These are phyloP conservation scores for Acanthaster planci DNA, from an alignment of 35 echinoderm and acorn worm genomes.

Conservation along the genomic window DNA sequence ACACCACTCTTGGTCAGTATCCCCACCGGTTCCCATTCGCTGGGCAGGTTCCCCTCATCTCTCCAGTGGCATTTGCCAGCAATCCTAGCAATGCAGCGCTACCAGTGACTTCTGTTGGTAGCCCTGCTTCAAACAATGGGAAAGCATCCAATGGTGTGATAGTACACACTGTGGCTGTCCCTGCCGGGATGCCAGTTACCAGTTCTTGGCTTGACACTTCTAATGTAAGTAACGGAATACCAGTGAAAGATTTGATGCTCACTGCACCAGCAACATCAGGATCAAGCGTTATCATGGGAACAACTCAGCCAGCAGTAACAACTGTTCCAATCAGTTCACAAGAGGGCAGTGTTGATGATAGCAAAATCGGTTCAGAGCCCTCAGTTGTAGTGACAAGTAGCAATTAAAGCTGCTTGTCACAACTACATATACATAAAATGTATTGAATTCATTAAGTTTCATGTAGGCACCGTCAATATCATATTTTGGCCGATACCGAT, in stretches of 20 bases:
- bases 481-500: too few species aligned
- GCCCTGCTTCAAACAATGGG: not conserved
- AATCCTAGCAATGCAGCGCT: not conserved
- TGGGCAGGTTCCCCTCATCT: conserved; percentile 16
- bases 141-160: conserved; percentile 1
- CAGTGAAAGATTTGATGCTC: not conserved
- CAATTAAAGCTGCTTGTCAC: too few species aligned
- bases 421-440: too few species aligned
- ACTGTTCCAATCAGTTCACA: not conserved
- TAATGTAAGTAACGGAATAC: not conserved
- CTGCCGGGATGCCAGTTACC: not conserved
- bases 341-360: not conserved
- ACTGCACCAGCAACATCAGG: not conserved
- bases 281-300: conserved; percentile 5
- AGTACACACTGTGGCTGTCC: not conserved
- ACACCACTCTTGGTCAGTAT: not conserved
- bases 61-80: not conserved
- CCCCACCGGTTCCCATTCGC: conserved; percentile 31
- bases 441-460: too few species aligned
- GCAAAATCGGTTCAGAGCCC: too few species aligned
- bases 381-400: too few species aligned
- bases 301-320: not conserved
- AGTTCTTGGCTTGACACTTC: not conserved
- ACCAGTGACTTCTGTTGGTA: not conserved
- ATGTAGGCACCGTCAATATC: too few species aligned